Evolutionary conservation across 2,888 invertebrate species (phyloP), one percentile per base, ranked within the genome.

Genomic region (Sylvicola cinctus): DNA sequence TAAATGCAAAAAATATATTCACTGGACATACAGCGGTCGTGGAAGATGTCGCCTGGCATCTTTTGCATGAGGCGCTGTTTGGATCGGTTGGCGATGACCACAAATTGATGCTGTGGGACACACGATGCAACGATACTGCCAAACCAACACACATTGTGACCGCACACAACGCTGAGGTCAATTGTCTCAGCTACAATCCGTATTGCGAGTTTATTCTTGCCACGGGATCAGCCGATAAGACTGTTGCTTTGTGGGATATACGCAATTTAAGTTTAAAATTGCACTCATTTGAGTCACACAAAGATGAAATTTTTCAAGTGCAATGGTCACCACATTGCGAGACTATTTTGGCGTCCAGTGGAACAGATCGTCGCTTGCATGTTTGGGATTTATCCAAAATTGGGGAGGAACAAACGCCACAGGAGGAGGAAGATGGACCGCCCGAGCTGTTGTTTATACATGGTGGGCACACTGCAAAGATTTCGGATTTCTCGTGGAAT

Each of bases 261-360:
- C 71, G 98, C 44, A 99, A 99, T 58, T 63, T 98, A 38, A 96
- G 95, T 55, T 58, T 98, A 38, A 98, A 99, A 58, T 63, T 98
- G 38, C 98, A 99, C 63, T 96, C 96, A 39, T 99, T 99, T 54
- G 98, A 98, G 63, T 96, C 96, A 39, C 98, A 99, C 62, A 96
- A 95, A 60, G 98, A 98, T 56, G 98, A 98, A 66, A 98, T 98
- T 51, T 98, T 98, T 74, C 98, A 98, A 68, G 87, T 96, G 36
- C 96, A 98, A 59, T 98, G 98, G 98, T 96, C 96, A 15, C 98
- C 98, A 29, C 96, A 99, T 64, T 98, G 98, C 51, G 98, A 98
- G 60, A 98, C 98, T 0, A 98, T 99, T 52, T 68, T 98, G 38
- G 98, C 98, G 3, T 95, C 93, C 37, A 93, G 91, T 45, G 98